Percentiles rank a stretch among this genome's conserved stretches.
Evolutionary conservation across 1,140 invertebrate genomes (phyloP).

Genomic region (Diachasmimorpha longicaudata): DNA sequence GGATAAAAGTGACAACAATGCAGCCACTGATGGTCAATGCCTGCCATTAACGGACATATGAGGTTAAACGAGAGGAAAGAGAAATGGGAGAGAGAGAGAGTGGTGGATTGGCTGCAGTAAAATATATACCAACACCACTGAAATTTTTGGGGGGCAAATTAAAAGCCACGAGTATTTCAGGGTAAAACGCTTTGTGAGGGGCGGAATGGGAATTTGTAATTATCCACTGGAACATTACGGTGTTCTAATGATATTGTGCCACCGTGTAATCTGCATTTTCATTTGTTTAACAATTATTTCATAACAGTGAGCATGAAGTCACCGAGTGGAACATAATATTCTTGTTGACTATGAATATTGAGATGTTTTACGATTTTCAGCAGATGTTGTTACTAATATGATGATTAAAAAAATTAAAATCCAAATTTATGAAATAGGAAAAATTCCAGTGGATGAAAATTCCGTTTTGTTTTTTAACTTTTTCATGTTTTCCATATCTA

Average conservation of each 20-base stretch:
- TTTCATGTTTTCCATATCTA: no score
- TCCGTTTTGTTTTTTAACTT: no score
- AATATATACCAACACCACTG: neutral
- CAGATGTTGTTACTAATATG: no score
- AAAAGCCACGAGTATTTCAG: conserved; percentile 8
- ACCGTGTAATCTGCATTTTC: neutral
- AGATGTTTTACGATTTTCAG: no score
- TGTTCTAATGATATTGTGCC: neutral
- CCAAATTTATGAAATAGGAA: no score
- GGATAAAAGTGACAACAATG: neutral
- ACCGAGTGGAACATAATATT: no score
- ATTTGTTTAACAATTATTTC: neutral
- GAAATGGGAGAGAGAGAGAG: neutral
- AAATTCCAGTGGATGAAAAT: no score
- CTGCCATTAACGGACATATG: neutral
- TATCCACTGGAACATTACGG: neutral
- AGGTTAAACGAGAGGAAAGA: neutral
- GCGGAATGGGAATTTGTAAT: conserved; percentile 1
- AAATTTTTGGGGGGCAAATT: conserved; percentile 1
- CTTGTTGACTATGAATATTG: no score
- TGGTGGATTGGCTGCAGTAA: neutral
- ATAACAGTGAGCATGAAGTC: neutral
- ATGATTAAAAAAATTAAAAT: no score
- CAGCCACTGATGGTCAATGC: neutral
- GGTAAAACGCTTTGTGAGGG: neutral